Percentiles rank a stretch among this genome's conserved stretches.
Conservation (phyloP, 1,140 invertebrate species). For the Halictus rubicundus region DNA sequence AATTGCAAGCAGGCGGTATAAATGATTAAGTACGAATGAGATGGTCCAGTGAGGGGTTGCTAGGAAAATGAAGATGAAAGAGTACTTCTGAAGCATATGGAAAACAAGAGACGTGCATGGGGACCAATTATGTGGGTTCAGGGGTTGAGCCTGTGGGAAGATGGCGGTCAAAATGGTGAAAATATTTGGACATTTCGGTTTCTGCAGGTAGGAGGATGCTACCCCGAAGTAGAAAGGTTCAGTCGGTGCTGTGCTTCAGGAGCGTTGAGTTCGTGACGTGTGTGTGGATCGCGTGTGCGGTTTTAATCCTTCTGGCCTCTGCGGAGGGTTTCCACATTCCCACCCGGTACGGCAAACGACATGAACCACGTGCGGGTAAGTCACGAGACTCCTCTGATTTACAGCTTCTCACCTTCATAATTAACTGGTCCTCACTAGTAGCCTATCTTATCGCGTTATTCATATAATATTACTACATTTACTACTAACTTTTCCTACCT, state of each 20-base stretch:
- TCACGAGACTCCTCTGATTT: neutral
- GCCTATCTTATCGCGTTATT: no score
- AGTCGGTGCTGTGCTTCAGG: slow-evolving; percentile 41
- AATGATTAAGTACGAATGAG: no score
- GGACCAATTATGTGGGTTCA: no score
- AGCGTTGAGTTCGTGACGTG: slow-evolving; percentile 56
- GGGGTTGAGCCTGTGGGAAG: neutral
- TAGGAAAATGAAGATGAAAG: no score
- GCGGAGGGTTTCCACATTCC: slow-evolving; percentile 64
- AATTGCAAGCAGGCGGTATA: no score
- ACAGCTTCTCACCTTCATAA: neutral
- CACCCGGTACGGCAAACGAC: slow-evolving; percentile 65
- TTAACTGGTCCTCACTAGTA: no score
- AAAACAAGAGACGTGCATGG: no score
- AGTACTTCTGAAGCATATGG: no score
- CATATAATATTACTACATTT: no score
- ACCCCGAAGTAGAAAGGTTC: slow-evolving; percentile 45
- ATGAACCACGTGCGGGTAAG: slow-evolving; percentile 52
- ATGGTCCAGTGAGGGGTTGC: no score
- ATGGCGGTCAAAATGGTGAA: neutral
- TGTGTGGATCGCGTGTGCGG: slow-evolving; percentile 62
- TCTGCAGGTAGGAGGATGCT: slow-evolving; percentile 47
- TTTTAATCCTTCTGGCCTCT: slow-evolving; percentile 54
- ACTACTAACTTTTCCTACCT: no score
- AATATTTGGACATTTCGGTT: neutral